These are phyloP conservation scores for Bombus fervidus DNA, from an alignment of 1,140 invertebrate genomes.

Conservation along the genomic window DNA sequence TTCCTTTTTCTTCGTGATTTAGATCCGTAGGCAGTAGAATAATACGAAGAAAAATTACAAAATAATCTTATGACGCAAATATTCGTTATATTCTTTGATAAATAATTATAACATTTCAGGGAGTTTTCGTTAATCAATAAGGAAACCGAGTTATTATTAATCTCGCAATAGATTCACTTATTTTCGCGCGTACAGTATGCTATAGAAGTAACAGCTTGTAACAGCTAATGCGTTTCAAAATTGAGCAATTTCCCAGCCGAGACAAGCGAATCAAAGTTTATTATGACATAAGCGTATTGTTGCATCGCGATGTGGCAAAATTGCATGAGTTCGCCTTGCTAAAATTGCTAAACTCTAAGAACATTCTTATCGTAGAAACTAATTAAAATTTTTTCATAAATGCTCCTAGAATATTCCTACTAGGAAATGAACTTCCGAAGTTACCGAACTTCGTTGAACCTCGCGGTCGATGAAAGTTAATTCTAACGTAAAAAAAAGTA, in stretches of 20 bases:
- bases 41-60: too few species aligned
- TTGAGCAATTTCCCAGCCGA: not conserved
- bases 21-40: too few species aligned
- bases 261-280: not conserved
- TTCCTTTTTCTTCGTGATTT: not conserved
- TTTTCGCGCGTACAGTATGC: not conserved
- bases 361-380: conserved; percentile 6
- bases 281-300: conserved; percentile 2
- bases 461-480: not conserved
- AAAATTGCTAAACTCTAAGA: not conserved
- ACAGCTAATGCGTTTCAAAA: not conserved
- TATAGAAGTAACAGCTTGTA: not conserved
- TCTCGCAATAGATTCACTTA: not conserved
- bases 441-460: not conserved
- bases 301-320: not conserved
- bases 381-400: conserved; percentile 13
- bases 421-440: not conserved
- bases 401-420: not conserved
- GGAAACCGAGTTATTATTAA: too few species aligned
- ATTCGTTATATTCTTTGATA: too few species aligned
- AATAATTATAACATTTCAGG: too few species aligned
- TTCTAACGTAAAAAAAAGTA: not conserved
- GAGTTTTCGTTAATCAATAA: not conserved
- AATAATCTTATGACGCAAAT: too few species aligned
- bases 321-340: not conserved